A percentile compares a stretch with the other conserved stretches of the same genome.
Conservation (phyloP, 2,113 vertebrate genomes). For the Anseranas semipalmata region DNA sequence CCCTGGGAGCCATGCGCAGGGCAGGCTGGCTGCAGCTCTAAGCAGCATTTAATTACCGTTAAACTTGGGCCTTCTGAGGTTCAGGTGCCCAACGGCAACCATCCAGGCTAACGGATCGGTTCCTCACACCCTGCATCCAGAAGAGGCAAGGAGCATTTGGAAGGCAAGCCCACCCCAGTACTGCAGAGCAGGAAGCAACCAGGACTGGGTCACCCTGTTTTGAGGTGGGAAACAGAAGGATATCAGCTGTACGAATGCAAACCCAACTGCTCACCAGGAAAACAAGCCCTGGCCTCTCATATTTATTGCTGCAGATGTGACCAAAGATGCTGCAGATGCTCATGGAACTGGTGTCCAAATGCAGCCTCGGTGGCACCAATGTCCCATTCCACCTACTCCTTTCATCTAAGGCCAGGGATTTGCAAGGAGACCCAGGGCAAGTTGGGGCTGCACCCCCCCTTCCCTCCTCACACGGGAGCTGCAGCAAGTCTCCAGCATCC, state of each 20-base stretch:
- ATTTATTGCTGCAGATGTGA: neutral
- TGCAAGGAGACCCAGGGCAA: neutral
- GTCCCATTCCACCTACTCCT: rapidly evolving
- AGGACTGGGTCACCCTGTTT: neutral
- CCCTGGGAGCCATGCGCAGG: too few species aligned
- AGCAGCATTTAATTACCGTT: neutral
- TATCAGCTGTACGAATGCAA: neutral
- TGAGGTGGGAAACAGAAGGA: neutral
- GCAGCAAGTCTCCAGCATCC: neutral
- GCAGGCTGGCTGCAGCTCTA: neutral
- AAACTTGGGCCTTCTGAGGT: neutral
- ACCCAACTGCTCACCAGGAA: neutral
- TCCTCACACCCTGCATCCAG: neutral
- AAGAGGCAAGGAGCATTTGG: neutral
- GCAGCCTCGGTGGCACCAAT: neutral
- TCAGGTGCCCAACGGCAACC: neutral
- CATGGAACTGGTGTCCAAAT: neutral
- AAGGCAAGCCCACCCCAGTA: neutral
- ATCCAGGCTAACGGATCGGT: rapidly evolving
- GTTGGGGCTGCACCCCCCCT: neutral
- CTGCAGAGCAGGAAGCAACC: neutral
- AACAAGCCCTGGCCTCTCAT: neutral
- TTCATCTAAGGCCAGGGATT: neutral
- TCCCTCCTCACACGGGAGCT: neutral
- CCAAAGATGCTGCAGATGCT: neutral